These are phyloP conservation scores for Onychorhynchus coronatus DNA, from an alignment of 2,113 vertebrate genomes.

Conservation along the genomic window DNA sequence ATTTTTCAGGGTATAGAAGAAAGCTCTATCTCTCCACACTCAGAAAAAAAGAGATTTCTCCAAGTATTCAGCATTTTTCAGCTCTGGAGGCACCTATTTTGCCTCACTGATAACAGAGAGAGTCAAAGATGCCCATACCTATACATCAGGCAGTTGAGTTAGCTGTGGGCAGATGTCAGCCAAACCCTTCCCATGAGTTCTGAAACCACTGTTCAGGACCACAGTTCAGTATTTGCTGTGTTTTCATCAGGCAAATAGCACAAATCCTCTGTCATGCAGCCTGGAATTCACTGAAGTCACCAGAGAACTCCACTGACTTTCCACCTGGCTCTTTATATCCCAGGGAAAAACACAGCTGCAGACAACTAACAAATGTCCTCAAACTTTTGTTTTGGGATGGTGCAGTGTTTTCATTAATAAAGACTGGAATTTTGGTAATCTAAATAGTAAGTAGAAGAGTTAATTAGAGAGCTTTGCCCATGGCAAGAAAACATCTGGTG, in stretches of 20 bases:
- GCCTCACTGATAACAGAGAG: not conserved
- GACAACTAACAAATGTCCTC: not conserved
- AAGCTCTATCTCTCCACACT: not conserved
- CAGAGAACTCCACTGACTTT: not conserved
- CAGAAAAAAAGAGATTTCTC: not conserved
- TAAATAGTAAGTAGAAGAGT: not conserved
- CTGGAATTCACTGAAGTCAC: not conserved
- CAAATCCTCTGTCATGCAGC: not conserved
- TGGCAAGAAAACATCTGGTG: conserved; percentile 23
- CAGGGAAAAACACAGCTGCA: not conserved
- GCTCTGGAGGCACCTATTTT: not conserved
- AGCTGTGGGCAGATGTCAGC: not conserved
- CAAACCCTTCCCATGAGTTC: not conserved
- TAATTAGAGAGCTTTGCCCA: conserved; percentile 10
- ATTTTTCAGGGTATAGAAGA: not conserved
- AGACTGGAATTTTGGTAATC: not conserved
- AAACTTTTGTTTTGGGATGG: not conserved
- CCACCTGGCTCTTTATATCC: not conserved
- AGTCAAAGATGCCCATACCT: not conserved
- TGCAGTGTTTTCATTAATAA: conserved; percentile 27
- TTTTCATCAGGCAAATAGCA: not conserved
- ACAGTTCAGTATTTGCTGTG: not conserved
- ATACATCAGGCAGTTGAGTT: not conserved
- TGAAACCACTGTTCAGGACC: not conserved
- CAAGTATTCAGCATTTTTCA: not conserved